These are phyloP conservation scores for Cyprinodon tularosa DNA, from an alignment of 2,113 vertebrate genomes.

Conservation along the genomic window DNA sequence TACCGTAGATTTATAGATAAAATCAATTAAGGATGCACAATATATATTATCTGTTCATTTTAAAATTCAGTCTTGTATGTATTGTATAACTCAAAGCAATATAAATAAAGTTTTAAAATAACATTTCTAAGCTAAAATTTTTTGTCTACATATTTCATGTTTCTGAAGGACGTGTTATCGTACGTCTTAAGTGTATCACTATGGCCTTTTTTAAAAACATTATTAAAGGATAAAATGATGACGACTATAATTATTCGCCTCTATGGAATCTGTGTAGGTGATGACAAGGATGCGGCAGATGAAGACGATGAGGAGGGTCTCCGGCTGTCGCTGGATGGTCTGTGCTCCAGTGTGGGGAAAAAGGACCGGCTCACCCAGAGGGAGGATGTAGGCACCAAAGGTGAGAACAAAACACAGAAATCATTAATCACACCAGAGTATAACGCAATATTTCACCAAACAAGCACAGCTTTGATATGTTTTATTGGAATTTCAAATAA, in stretches of 20 bases:
- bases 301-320: conserved; percentile 65
- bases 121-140: too few relatives aligned
- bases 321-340: conserved; percentile 78
- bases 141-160: too few relatives aligned
- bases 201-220: too few relatives aligned
- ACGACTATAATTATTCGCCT: neutral
- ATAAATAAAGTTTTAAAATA: too few relatives aligned
- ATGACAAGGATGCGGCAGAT: conserved; percentile 65
- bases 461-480: neutral
- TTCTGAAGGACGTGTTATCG: too few relatives aligned
- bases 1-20: too few relatives aligned
- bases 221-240: neutral
- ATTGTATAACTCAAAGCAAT: too few relatives aligned
- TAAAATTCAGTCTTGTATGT: too few relatives aligned
- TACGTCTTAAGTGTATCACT: too few relatives aligned
- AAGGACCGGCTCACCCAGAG: conserved; percentile 72
- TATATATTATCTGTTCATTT: too few relatives aligned
- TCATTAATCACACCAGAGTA: neutral
- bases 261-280: conserved; percentile 33
- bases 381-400: conserved; percentile 82
- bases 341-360: conserved; percentile 76
- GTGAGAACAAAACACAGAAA: conserved; percentile 52
- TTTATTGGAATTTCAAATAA: too few relatives aligned
- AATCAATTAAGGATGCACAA: too few relatives aligned
- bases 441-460: neutral